Evolutionary conservation across 2,888 invertebrate species (phyloP), one percentile per base, ranked within the genome.

Genomic region (Dynastes grantii): DNA sequence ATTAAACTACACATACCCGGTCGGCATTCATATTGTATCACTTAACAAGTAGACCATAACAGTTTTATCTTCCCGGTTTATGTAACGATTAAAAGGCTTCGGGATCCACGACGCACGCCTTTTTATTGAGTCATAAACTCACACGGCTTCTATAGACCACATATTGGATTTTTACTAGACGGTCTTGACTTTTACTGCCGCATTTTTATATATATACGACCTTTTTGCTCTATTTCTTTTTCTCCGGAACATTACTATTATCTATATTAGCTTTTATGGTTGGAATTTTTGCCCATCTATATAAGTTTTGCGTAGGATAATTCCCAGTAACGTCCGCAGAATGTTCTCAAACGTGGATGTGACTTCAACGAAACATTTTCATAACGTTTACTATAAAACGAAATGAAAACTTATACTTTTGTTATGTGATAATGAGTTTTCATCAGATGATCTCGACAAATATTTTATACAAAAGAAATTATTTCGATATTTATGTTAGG

Each of bases 61-160:
- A 9, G 61, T 58, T 75, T 53, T 67, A 76, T 65, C 65, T 76
- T 32, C 11, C 51, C 27, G 29, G 76, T 76, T 76, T 76, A 76
- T 75, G 58, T 61, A 75, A 73, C 65, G 78, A 78, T 78, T 78
- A 75, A 75, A 73, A 78, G 70, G 63, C 51, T 73, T 51, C 51
- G 32, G 53, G 73, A 71, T 78, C 73, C 71, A 61, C 16, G 29
- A 40, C 65, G 65, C 71, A 76, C 67, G 58, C 45, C 78, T 75
- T 81, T 79, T 81, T 81, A 81, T 81, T 81, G 68, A 75, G 68
- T 64, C 76, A 78, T 81, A 81, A 81, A 81, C 76, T 76, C 67
- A 78, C 78, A 45, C 75, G 45, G 63, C 55, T 73, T 65, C 65
- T 27, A 73, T 64, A 64, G 71, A 63, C 78, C 78, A 65, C 78